Conservation (phyloP, 2,113 vertebrate species). For the Halichoerus grypus region DNA sequence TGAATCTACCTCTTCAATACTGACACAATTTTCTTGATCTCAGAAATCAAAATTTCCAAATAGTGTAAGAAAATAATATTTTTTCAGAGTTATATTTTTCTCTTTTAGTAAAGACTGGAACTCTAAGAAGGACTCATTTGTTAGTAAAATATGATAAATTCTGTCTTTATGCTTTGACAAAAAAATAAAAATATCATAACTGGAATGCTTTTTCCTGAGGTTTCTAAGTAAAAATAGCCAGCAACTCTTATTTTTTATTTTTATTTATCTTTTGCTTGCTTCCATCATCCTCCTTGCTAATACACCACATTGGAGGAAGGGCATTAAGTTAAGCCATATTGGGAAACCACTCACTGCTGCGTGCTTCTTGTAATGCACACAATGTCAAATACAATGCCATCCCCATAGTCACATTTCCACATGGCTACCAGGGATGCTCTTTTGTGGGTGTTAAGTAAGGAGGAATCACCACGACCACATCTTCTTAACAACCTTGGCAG, state of each 20-base stretch:
- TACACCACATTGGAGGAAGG: background rate
- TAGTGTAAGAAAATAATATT: background rate
- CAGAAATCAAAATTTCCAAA: background rate
- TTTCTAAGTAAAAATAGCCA: conserved; percentile 1
- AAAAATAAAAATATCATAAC: background rate
- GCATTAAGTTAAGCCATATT: background rate
- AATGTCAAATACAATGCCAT: accelerated
- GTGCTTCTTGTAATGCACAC: accelerated
- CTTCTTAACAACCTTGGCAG: background rate
- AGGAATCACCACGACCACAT: background rate
- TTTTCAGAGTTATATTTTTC: background rate
- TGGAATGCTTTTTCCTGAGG: background rate
- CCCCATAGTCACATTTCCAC: background rate
- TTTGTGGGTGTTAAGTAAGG: background rate
- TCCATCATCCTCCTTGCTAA: background rate
- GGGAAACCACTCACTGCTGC: background rate
- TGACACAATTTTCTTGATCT: background rate
- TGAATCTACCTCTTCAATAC: background rate
- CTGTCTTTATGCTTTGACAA: background rate
- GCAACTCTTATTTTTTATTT: background rate
- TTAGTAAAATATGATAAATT: background rate
- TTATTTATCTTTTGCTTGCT: background rate
- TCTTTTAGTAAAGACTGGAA: background rate
- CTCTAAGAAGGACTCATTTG: background rate
- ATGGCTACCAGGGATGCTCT: background rate